Conservation (phyloP, 1,140 invertebrate species). For the Chrysomallon squamiferum region DNA sequence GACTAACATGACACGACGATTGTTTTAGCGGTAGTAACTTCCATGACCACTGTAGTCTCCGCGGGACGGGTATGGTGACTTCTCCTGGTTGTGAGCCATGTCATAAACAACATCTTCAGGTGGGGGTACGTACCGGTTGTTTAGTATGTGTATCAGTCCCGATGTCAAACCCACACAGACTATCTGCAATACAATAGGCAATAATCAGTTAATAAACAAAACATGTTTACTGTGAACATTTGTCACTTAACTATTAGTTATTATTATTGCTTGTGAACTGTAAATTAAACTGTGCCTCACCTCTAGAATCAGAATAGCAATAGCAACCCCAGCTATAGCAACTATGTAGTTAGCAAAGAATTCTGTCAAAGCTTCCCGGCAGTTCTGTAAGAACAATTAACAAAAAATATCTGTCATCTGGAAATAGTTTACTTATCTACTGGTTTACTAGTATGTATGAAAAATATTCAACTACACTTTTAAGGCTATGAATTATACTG, state of each 20-base stretch:
- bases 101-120: conserved; percentile 36
- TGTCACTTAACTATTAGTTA: background rate
- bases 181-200: conserved; percentile 13
- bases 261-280: background rate
- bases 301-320: conserved; percentile 9
- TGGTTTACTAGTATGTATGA: background rate
- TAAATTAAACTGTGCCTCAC: background rate
- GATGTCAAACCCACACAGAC: conserved; percentile 19
- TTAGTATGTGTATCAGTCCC: conserved; percentile 22
- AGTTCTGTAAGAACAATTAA: conserved; percentile 15
- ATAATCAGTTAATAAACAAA: background rate
- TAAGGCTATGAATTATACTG: background rate
- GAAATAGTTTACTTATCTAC: background rate
- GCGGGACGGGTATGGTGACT: conserved; percentile 32
- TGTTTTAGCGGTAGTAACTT: conserved; percentile 20
- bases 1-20: too few relatives aligned
- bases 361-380: conserved; percentile 8
- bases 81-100: conserved; percentile 32
- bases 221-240: background rate
- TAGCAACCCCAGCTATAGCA: conserved; percentile 9
- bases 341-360: conserved; percentile 17
- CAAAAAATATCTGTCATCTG: background rate
- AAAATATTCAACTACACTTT: background rate
- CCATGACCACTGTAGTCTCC: conserved; percentile 22
- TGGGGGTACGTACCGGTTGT: conserved; percentile 25